phyloP scores from a whole-genome alignment of 2,797 vertebrate genomes.

The Graptemys geographica region DNA sequence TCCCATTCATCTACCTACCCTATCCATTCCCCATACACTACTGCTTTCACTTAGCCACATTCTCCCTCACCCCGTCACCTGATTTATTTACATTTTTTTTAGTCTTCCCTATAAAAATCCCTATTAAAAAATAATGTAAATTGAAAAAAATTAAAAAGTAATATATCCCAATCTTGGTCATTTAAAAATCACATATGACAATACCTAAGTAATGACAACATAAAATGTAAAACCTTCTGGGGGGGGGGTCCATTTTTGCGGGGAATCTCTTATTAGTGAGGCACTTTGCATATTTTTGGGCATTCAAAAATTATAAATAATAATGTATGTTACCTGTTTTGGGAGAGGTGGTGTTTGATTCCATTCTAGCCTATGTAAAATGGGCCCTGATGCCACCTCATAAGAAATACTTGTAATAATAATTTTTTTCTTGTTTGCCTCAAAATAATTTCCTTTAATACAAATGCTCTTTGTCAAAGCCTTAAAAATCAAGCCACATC shows the following conservation, averaged over 20 bases:
- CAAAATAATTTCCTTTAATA: neutral
- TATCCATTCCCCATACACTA: fast-evolving
- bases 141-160: neutral
- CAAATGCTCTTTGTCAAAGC: neutral
- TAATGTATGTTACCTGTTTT: neutral
- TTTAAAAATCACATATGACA: neutral
- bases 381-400: neutral
- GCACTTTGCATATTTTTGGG: neutral
- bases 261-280: neutral
- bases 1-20: neutral
- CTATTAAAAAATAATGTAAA: neutral
- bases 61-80: neutral
- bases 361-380: neutral
- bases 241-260: neutral
- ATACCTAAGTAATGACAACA: neutral
- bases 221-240: neutral
- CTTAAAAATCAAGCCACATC: neutral
- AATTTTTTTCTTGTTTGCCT: neutral
- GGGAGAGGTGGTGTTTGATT: neutral
- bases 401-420: neutral
- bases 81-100: neutral
- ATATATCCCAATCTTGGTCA: neutral
- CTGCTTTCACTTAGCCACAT: neutral
- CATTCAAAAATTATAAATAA: neutral
- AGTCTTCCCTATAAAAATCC: neutral